phyloP scores from a whole-genome alignment of 2,888 invertebrate genomes.

The Palloptera scutellata region DNA sequence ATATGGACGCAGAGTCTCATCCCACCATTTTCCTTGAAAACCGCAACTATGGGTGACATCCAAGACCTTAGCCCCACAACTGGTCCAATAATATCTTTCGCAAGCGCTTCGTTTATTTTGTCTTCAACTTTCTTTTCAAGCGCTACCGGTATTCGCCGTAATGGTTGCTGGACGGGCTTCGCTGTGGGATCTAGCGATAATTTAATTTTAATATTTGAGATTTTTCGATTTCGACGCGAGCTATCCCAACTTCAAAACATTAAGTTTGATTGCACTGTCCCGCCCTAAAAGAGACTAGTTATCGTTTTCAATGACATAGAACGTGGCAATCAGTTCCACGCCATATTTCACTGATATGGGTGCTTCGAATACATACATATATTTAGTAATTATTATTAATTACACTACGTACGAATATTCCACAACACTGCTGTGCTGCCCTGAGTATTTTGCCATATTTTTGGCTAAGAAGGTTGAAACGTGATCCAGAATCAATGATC shows the following conservation, averaged over 20 bases:
- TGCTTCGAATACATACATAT: constrained; percentile 30
- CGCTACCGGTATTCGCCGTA: constrained; percentile 49
- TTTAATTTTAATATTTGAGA: constrained; percentile 18
- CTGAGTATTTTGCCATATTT: constrained; percentile 19
- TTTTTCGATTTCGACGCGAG: not conserved
- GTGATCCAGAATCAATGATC: constrained; percentile 29
- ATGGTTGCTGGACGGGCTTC: constrained; percentile 48
- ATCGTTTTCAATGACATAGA: constrained; percentile 24
- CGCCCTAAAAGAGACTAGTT: constrained; percentile 22
- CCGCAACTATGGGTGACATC: constrained; percentile 25
- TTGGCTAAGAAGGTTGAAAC: constrained; percentile 23
- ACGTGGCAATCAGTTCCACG: constrained; percentile 14
- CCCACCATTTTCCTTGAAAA: constrained; percentile 25
- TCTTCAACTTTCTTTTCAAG: constrained; percentile 36
- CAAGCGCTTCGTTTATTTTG: constrained; percentile 38
- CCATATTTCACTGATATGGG: constrained; percentile 20
- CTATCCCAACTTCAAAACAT: constrained; percentile 34
- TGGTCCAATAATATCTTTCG: constrained; percentile 31
- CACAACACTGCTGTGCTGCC: constrained; percentile 9
- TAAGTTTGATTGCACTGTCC: constrained; percentile 26
- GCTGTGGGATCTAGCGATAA: constrained; percentile 42
- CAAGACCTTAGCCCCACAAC: constrained; percentile 24
- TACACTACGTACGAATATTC: constrained; percentile 19
- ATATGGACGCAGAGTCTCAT: constrained; percentile 28
- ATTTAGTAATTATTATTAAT: constrained; percentile 22